Evolutionary conservation across 2,797 vertebrate species (phyloP), one percentile per base, ranked within the genome.

Genomic region (Psittacula derbiana): DNA sequence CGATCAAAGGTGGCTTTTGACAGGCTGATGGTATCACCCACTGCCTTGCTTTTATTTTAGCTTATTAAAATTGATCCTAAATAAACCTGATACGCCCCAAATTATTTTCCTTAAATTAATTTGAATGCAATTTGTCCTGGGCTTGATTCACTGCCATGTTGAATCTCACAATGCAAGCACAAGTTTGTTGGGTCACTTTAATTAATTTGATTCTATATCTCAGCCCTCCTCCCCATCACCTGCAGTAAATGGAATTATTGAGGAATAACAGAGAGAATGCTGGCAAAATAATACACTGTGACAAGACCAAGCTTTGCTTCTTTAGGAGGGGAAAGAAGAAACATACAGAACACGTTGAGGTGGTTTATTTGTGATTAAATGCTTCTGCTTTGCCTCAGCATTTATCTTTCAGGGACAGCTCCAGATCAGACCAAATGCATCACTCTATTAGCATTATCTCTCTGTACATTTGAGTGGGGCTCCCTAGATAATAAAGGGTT

Each of bases 41-140:
- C 49, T 40, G 88, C 89, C 93, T 94, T 74, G 92, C 81, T 96
- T 97, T 95, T 96, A 97, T 97, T 97, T 96, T 93, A 95, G 96
- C 97, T 97, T 96, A 93, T 97, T 98, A 97, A 97, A 97, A 98
- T 92, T 90, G 97, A 98, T 97, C 93, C 96, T 97, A 97, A 97
- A 97, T 95, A 97, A 97, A 98, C 95, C 90, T 96, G 97, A 98
- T 97, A 96, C 96, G 92, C 53, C 61, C 92, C 75, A 57, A 97
- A 97, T 96, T 96, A 97, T 97, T 96, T 97, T 81, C 60, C 91
- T 87, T 30, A 87, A 97, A 97, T 97, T 97, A 97, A 98, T 98
- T 89, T 75, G 88, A 36, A 64, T 71, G 75, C 81, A 93, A 96
- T 97, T 98, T 97, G 96, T 97, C 96, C 97, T 96, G 90, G 23